These are phyloP conservation scores for Enteromius unitaeniatus DNA, from an alignment of 2,797 vertebrate species.

Conservation along the genomic window DNA sequence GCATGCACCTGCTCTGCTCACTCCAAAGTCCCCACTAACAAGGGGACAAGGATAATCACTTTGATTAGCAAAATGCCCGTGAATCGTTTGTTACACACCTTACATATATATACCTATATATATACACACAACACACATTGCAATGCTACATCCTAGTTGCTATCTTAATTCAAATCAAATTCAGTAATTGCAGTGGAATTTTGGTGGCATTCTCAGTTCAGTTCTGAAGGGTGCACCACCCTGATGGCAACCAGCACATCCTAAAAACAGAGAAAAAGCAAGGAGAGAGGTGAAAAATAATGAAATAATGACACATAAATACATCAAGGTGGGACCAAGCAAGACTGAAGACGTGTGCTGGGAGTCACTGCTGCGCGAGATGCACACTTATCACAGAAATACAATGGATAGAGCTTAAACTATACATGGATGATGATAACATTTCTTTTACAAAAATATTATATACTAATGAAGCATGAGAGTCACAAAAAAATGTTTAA, in stretches of 20 bases:
- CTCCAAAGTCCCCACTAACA: too few species aligned
- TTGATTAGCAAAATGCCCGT: too few species aligned
- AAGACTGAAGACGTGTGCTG: not conserved
- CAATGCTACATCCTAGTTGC: not conserved
- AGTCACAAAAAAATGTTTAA: not conserved
- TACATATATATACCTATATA: too few species aligned
- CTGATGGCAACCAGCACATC: not conserved
- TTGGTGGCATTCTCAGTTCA: not conserved
- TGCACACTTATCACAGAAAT: not conserved
- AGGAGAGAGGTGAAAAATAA: not conserved
- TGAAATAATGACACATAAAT: not conserved
- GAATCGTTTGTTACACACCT: too few species aligned
- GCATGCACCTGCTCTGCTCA: too few species aligned
- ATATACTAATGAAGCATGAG: not conserved
- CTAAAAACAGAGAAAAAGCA: constrained; percentile 9
- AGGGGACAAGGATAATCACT: too few species aligned
- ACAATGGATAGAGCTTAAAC: constrained; percentile 4
- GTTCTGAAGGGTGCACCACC: not conserved
- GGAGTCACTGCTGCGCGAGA: constrained; percentile 35
- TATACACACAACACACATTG: too few species aligned
- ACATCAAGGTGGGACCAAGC: not conserved
- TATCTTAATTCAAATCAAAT: not conserved
- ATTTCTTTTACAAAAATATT: constrained; percentile 6
- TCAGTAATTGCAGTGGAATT: not conserved
- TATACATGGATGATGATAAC: not conserved